A percentile compares a stretch with the other conserved stretches of the same genome.
These are phyloP conservation scores for Drosophila pectinifera DNA, from an alignment of 1,140 invertebrate genomes.

Conservation along the genomic window DNA sequence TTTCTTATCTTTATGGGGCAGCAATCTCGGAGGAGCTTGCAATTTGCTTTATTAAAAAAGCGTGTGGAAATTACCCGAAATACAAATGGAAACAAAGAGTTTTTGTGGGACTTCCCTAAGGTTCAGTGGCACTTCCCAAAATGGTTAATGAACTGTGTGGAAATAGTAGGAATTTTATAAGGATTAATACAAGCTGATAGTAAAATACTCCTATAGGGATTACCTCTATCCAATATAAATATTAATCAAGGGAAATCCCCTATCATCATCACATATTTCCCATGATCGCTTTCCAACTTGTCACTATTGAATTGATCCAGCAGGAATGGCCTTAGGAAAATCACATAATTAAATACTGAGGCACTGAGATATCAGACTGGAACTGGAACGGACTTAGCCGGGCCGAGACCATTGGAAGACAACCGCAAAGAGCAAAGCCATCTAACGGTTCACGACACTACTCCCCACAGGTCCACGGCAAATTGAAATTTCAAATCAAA, in stretches of 20 bases:
- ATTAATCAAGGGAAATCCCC: background rate
- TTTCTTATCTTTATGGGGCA: slow-evolving; percentile 31
- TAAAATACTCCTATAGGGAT: too few relatives aligned
- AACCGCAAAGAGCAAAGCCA: slow-evolving; percentile 49
- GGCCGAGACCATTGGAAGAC: slow-evolving; percentile 29
- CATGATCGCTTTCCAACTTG: background rate
- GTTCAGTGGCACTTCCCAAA: slow-evolving; percentile 10
- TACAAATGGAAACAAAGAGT: slow-evolving; percentile 2
- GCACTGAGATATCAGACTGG: slow-evolving; percentile 9
- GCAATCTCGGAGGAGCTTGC: slow-evolving; percentile 24
- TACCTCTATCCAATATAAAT: background rate
- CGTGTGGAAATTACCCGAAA: slow-evolving; percentile 41
- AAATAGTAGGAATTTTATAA: too few relatives aligned
- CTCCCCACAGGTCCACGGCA: slow-evolving; percentile 54
- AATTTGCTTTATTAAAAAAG: slow-evolving; percentile 26
- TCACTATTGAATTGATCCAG: slow-evolving; percentile 53
- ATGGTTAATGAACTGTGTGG: background rate
- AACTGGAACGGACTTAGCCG: slow-evolving; percentile 23
- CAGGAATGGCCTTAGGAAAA: slow-evolving; percentile 8
- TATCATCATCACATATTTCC: background rate
- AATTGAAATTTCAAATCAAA: slow-evolving; percentile 75
- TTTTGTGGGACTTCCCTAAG: background rate
- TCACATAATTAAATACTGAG: slow-evolving; percentile 18
- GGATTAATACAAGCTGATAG: too few relatives aligned
- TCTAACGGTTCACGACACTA: slow-evolving; percentile 67